A percentile compares a stretch with the other conserved stretches of the same genome.
These are phyloP conservation scores for Hirtodrosophila histrioides DNA, from an alignment of 2,888 invertebrate species.

Conservation along the genomic window DNA sequence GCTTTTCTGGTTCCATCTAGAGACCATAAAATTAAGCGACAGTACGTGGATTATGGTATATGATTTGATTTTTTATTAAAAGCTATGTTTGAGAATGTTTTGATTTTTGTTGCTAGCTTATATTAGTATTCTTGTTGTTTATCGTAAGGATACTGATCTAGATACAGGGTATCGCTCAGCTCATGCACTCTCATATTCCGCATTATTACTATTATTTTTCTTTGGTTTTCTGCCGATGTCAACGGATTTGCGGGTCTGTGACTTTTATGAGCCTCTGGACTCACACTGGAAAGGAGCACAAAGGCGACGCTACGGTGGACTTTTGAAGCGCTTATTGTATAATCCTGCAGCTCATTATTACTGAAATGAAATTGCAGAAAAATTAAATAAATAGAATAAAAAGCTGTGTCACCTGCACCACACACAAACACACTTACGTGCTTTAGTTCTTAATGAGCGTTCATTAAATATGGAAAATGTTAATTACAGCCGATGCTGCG, in stretches of 20 bases:
- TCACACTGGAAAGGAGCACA: constrained; percentile 14
- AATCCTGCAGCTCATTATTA: constrained; percentile 66
- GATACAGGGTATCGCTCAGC: too few species aligned
- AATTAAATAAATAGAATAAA: constrained; percentile 40
- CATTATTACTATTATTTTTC: not conserved
- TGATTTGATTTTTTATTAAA: not conserved
- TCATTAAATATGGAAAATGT: constrained; percentile 56
- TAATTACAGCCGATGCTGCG: constrained; percentile 47
- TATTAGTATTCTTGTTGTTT: not conserved
- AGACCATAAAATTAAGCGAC: too few species aligned
- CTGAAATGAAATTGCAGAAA: constrained; percentile 55
- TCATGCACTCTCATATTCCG: not conserved
- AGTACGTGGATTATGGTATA: too few species aligned
- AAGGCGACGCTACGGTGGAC: constrained; percentile 7
- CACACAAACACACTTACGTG: constrained; percentile 4
- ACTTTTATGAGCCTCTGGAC: constrained; percentile 49
- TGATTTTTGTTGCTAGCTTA: not conserved
- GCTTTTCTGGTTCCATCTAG: too few species aligned
- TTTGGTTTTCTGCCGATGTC: constrained; percentile 28
- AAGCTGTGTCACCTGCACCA: constrained; percentile 37
- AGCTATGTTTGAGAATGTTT: not conserved
- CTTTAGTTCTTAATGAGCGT: constrained; percentile 35
- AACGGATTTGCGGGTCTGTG: constrained; percentile 53
- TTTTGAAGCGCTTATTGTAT: constrained; percentile 50
- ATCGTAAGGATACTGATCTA: not conserved